Conservation (phyloP, 2,888 invertebrate species). For the Drosophila flavopinicola region DNA sequence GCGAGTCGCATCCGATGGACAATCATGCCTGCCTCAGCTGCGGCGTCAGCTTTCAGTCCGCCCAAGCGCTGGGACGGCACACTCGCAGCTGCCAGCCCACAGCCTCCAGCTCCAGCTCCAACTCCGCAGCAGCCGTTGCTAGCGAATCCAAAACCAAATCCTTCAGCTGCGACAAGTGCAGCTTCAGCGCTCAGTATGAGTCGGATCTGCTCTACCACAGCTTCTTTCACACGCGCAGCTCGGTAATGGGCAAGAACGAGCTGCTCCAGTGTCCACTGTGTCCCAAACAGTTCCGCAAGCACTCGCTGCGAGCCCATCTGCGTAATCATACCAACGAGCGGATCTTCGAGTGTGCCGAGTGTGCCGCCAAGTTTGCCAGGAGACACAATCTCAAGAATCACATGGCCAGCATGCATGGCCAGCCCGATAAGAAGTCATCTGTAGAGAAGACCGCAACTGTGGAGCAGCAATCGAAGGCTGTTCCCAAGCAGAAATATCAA, state of each 20-base stretch:
- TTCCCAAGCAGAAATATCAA: constrained; percentile 36
- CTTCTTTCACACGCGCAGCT: constrained; percentile 86
- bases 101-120: constrained; percentile 24
- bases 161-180: constrained; percentile 74
- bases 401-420: constrained; percentile 85
- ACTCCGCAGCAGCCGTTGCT: constrained; percentile 8
- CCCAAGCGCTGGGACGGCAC: constrained; percentile 91
- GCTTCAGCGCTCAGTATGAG: constrained; percentile 86
- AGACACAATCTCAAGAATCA: constrained; percentile 88
- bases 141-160: not conserved
- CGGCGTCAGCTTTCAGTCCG: constrained; percentile 88
- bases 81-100: constrained; percentile 84
- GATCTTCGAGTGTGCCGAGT: constrained; percentile 88
- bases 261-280: constrained; percentile 88
- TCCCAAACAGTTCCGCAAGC: constrained; percentile 87
- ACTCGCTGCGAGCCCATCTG: constrained; percentile 89
- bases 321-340: constrained; percentile 90
- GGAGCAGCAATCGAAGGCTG: not conserved
- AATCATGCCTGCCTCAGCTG: constrained; percentile 90
- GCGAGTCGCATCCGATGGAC: constrained; percentile 79
- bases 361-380: constrained; percentile 88
- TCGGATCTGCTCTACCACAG: constrained; percentile 91
- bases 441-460: not conserved
- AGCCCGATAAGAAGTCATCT: not conserved
- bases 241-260: constrained; percentile 69